Evolutionary conservation across 2,888 invertebrate genomes (phyloP).

Genomic region (Drosophila fungiperda): DNA sequence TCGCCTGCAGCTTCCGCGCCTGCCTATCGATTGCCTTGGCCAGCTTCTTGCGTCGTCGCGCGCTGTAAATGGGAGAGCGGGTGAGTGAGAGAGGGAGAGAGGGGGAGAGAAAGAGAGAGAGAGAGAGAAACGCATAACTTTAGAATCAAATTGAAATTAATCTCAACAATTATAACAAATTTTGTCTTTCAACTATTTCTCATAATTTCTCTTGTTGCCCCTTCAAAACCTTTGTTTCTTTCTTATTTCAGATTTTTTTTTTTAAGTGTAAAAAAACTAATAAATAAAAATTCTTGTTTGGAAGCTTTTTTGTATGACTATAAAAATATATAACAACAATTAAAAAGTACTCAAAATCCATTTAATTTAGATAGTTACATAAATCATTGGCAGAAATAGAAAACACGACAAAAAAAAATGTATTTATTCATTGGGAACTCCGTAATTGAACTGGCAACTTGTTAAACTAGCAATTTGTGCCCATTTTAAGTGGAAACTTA

Average conservation of each 20-base stretch:
- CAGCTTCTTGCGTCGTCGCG: constrained; percentile 95
- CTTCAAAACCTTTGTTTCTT: not conserved
- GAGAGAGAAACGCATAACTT: not conserved
- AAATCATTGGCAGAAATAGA: not conserved
- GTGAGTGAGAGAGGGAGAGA: not conserved
- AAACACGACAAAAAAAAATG: not conserved
- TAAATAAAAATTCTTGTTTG: not conserved
- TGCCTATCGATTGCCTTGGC: constrained; percentile 96
- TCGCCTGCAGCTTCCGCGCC: constrained; percentile 95
- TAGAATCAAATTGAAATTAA: not conserved
- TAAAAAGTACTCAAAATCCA: not conserved
- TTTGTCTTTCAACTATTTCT: not conserved
- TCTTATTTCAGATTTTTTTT: no score
- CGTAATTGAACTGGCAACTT: not conserved
- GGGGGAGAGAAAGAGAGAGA: not conserved
- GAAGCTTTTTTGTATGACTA: not conserved
- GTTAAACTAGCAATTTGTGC: not conserved
- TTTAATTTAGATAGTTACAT: not conserved
- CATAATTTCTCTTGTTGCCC: not conserved
- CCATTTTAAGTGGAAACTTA: constrained; percentile 80
- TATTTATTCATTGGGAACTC: no score
- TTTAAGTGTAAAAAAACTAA: not conserved
- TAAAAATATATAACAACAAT: not conserved
- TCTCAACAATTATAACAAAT: not conserved
- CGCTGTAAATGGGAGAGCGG: constrained; percentile 85